Conservation (phyloP, 2,888 invertebrate species). For the Caenorhabditis virilis region DNA sequence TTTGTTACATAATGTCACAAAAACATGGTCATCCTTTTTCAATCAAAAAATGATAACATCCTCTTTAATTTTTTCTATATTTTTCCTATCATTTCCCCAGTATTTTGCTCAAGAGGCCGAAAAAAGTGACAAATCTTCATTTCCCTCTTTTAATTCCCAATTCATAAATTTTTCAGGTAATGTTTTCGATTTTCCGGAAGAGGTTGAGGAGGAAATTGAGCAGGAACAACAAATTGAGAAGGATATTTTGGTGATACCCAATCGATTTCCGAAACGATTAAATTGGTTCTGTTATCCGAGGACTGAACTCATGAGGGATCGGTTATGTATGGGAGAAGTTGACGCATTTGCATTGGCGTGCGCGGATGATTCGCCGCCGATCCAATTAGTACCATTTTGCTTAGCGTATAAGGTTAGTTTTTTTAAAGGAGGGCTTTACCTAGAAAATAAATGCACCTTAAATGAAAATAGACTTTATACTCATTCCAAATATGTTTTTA, state of each 20-base stretch:
- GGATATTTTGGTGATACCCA: conserved; percentile 50
- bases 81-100: background rate
- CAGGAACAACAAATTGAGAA: conserved; percentile 43
- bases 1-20: background rate
- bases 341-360: conserved; percentile 56
- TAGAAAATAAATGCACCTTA: no score
- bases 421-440: no score
- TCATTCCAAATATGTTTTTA: no score
- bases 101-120: conserved; percentile 8
- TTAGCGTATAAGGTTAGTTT: conserved; percentile 48
- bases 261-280: conserved; percentile 47
- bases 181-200: conserved; percentile 37
- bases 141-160: no score
- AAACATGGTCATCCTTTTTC: no score
- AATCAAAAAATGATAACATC: background rate
- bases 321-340: conserved; percentile 50
- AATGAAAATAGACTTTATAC: no score
- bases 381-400: conserved; percentile 57
- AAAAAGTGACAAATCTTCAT: no score
- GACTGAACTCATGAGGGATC: conserved; percentile 49
- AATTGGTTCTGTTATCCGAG: conserved; percentile 53
- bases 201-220: conserved; percentile 30
- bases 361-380: conserved; percentile 54
- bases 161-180: no score
- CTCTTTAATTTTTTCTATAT: conserved; percentile 1